Evolutionary conservation across 2,113 vertebrate species (phyloP).

Genomic region (Cottus gobio): DNA sequence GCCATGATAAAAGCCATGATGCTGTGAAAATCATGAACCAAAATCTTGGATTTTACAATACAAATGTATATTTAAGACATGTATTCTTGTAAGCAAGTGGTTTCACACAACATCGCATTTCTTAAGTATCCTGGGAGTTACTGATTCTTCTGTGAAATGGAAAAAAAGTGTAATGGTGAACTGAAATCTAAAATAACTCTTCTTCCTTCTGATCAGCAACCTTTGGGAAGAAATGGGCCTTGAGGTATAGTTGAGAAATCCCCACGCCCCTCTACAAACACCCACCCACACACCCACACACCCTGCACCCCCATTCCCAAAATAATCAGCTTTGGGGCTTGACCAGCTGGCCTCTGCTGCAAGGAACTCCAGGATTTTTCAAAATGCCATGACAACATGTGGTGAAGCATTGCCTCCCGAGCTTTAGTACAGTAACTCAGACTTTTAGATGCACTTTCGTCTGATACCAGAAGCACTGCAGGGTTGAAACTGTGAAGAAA

Average conservation of each 20-base stretch:
- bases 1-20: not conserved
- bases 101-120: not conserved
- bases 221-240: constrained; percentile 11
- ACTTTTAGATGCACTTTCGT: not conserved
- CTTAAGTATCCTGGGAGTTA: not conserved
- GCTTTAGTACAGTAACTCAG: constrained; percentile 6
- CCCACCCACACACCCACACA: not conserved
- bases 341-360: constrained; percentile 53
- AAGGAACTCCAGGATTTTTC: constrained; percentile 51
- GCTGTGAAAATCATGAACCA: not conserved
- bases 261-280: not conserved
- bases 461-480: not conserved
- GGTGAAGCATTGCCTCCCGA: constrained; percentile 21
- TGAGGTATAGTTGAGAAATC: constrained; percentile 2
- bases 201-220: not conserved
- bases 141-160: not conserved
- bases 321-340: constrained; percentile 72
- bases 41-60: not conserved
- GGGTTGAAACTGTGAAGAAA: not conserved
- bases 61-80: not conserved
- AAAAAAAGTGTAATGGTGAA: not conserved
- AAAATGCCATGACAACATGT: constrained; percentile 18
- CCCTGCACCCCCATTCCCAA: constrained; percentile 30
- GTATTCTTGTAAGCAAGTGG: not conserved
- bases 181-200: not conserved